A percentile compares a stretch with the other conserved stretches of the same genome.
These are phyloP conservation scores for Sorex fumeus DNA, from an alignment of 2,113 vertebrate genomes.

Conservation along the genomic window DNA sequence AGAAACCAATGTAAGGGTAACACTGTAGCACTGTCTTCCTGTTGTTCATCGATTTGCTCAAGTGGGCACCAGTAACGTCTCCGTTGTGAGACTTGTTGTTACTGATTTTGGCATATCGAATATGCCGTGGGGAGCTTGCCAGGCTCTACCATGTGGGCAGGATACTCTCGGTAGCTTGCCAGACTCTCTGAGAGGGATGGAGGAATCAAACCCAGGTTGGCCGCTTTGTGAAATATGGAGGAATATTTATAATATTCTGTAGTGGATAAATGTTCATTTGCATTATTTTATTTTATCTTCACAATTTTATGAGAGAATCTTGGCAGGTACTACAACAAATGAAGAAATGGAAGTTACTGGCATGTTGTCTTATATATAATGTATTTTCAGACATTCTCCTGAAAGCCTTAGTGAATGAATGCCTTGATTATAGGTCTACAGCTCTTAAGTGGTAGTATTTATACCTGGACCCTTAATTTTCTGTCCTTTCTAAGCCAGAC, in stretches of 20 bases:
- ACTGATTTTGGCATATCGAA: too few species aligned
- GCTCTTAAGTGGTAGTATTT: neutral
- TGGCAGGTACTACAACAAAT: neutral
- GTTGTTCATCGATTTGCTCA: too few species aligned
- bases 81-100: too few species aligned
- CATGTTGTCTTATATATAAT: neutral
- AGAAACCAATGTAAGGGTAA: too few species aligned
- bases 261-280: slow-evolving; percentile 4
- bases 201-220: too few species aligned
- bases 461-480: slow-evolving; percentile 17
- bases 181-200: too few species aligned
- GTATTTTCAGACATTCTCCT: neutral
- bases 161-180: too few species aligned
- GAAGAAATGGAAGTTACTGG: slow-evolving; percentile 1
- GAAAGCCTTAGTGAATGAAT: slow-evolving; percentile 33
- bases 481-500: neutral
- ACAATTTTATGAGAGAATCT: slow-evolving; percentile 27
- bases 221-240: slow-evolving; percentile 47
- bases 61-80: too few species aligned
- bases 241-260: slow-evolving; percentile 21
- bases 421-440: slow-evolving; percentile 8
- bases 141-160: too few species aligned
- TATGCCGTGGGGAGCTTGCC: too few species aligned
- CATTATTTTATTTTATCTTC: slow-evolving; percentile 59
- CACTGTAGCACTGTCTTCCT: too few species aligned